These are phyloP conservation scores for Phocides pigmalion DNA, from an alignment of 1,140 invertebrate genomes.

Conservation along the genomic window DNA sequence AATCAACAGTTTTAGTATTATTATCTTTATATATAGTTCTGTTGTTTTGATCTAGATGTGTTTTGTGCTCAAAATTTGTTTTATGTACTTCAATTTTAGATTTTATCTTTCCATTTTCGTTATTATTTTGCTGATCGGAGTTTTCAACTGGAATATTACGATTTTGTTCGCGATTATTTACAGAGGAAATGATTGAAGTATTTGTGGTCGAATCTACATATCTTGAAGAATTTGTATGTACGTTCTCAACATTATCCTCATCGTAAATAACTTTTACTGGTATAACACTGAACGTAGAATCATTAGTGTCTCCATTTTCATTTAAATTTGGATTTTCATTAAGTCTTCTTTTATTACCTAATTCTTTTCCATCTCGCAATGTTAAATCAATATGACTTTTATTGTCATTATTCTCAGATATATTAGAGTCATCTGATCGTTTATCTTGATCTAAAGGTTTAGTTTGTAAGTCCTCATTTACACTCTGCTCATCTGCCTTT, in stretches of 20 bases:
- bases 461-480: not conserved
- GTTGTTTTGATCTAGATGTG: not conserved
- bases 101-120: no score
- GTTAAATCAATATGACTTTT: slow-evolving; percentile 50
- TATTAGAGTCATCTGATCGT: slow-evolving; percentile 4
- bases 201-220: not conserved
- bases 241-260: not conserved
- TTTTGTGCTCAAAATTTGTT: not conserved
- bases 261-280: slow-evolving; percentile 41
- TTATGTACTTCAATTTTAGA: not conserved
- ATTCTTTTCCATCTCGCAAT: slow-evolving; percentile 35
- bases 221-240: no score
- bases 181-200: no score
- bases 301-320: slow-evolving; percentile 16
- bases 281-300: slow-evolving; percentile 33
- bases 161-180: no score
- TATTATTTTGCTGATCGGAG: not conserved
- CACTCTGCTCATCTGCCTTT: slow-evolving; percentile 10
- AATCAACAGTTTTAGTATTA: not conserved
- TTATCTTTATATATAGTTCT: no score
- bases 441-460: slow-evolving; percentile 1
- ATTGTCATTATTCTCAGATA: slow-evolving; percentile 26
- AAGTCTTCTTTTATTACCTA: slow-evolving; percentile 30
- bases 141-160: no score
- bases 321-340: slow-evolving; percentile 15